Conservation (phyloP, 2,888 invertebrate genomes). For the Leucania comma region DNA sequence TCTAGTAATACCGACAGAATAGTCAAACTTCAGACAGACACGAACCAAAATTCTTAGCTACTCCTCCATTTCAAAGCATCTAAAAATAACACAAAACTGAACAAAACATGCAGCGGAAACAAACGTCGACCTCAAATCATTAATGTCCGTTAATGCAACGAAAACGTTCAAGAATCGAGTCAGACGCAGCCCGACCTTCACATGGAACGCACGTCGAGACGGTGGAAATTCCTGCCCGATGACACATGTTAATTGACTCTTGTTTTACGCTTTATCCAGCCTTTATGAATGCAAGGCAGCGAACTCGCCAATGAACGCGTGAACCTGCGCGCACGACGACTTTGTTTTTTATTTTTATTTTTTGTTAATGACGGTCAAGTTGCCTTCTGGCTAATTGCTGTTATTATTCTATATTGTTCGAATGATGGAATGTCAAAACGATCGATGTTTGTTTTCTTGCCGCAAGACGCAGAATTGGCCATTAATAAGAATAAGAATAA, state of each 20-base stretch:
- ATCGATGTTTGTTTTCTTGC: too few relatives aligned
- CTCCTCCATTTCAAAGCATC: constrained; percentile 6
- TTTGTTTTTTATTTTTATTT: constrained; percentile 1
- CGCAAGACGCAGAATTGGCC: too few relatives aligned
- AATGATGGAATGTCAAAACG: too few relatives aligned
- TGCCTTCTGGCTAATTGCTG: neutral
- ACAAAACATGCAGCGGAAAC: constrained; percentile 54
- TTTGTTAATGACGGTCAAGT: neutral
- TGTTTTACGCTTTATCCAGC: constrained; percentile 55
- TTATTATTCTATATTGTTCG: too few relatives aligned
- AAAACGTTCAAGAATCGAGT: constrained; percentile 44
- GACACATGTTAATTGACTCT: constrained; percentile 66
- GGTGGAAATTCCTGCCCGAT: constrained; percentile 63
- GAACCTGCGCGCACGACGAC: constrained; percentile 46
- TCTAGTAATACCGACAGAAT: constrained; percentile 1
- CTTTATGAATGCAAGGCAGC: constrained; percentile 56
- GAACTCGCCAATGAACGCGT: constrained; percentile 51
- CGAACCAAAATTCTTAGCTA: constrained; percentile 2
- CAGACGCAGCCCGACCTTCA: constrained; percentile 63
- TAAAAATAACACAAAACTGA: constrained; percentile 45
- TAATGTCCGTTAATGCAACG: constrained; percentile 58
- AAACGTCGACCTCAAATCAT: constrained; percentile 51
- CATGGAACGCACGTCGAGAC: constrained; percentile 58
- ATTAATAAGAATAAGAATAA: too few relatives aligned
- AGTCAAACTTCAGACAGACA: neutral